phyloP scores from a whole-genome alignment of 2,797 vertebrate species.

The Delichon dasypus region DNA sequence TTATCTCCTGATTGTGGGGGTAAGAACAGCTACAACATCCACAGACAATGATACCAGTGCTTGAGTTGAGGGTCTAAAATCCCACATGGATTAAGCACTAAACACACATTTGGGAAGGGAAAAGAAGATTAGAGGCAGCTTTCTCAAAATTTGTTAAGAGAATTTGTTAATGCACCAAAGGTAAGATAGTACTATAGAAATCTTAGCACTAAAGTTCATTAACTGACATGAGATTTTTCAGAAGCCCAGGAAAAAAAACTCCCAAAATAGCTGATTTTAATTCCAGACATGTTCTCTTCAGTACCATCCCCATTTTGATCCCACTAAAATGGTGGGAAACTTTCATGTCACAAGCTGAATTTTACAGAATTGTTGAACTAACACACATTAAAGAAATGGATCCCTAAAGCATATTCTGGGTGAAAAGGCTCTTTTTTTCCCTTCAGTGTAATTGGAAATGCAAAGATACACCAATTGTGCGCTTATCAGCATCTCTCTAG shows the following conservation, averaged over 20 bases:
- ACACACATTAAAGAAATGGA: neutral
- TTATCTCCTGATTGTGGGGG: neutral
- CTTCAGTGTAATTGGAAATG: neutral
- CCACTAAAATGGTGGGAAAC: neutral
- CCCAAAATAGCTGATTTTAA: neutral
- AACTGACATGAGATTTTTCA: neutral
- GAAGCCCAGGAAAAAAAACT: neutral
- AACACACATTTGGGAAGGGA: neutral
- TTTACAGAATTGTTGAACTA: neutral
- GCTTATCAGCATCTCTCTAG: neutral
- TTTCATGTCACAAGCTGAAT: neutral
- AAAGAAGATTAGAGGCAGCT: neutral
- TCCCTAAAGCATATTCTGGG: neutral
- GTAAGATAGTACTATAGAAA: neutral
- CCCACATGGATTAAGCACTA: neutral
- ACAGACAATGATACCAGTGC: rapidly evolving
- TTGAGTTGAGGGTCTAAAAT: neutral
- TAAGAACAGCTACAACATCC: neutral
- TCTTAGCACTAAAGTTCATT: neutral
- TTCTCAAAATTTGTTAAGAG: neutral
- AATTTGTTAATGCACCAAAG: neutral
- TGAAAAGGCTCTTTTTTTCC: neutral
- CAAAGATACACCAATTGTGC: neutral
- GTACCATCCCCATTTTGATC: neutral
- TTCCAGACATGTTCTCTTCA: neutral